Evolutionary conservation across 30 jellyfish, hydroid and myxozoan genomes (phyloP).

Genomic region (Cassiopea andromeda): DNA sequence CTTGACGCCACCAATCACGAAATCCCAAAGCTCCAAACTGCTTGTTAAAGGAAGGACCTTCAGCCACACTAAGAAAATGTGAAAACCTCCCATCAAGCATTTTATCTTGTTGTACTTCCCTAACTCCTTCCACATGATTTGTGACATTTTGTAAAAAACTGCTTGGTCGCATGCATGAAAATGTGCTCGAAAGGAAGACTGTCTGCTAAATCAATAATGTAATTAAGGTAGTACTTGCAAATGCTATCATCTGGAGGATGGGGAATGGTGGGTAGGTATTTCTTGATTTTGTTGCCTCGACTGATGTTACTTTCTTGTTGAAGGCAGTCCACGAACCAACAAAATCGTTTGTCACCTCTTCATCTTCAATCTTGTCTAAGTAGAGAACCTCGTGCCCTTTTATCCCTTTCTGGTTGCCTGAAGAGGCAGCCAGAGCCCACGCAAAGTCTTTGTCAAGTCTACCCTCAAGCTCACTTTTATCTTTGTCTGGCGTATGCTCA

Average conservation of each 20-base stretch:
- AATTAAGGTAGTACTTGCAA: constrained; percentile 64
- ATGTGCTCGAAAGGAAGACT: constrained; percentile 61
- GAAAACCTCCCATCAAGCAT: constrained; percentile 67
- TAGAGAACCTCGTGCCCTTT: constrained; percentile 24
- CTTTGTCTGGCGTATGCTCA: constrained; percentile 49
- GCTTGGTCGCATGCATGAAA: constrained; percentile 64
- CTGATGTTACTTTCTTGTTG: constrained; percentile 65
- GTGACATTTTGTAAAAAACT: constrained; percentile 50
- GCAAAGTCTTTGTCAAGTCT: constrained; percentile 66
- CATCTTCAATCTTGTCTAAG: constrained; percentile 50
- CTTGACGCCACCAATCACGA: constrained; percentile 53
- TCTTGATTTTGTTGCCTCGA: constrained; percentile 65
- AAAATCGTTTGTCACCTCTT: constrained; percentile 36
- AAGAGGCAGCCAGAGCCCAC: constrained; percentile 71
- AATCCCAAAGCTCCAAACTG: constrained; percentile 40
- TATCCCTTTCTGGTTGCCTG: constrained; percentile 54
- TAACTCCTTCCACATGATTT: constrained; percentile 37
- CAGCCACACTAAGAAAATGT: constrained; percentile 57
- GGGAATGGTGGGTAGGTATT: constrained; percentile 68
- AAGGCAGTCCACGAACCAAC: constrained; percentile 64
- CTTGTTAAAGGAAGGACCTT: constrained; percentile 41
- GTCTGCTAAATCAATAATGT: constrained; percentile 69
- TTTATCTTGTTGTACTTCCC: constrained; percentile 53
- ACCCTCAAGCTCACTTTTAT: constrained; percentile 63
- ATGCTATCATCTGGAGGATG: constrained; percentile 59